A percentile compares a stretch with the other conserved stretches of the same genome.
These are phyloP conservation scores for Parascotia fuliginaria DNA, from an alignment of 2,888 invertebrate species.

Conservation along the genomic window DNA sequence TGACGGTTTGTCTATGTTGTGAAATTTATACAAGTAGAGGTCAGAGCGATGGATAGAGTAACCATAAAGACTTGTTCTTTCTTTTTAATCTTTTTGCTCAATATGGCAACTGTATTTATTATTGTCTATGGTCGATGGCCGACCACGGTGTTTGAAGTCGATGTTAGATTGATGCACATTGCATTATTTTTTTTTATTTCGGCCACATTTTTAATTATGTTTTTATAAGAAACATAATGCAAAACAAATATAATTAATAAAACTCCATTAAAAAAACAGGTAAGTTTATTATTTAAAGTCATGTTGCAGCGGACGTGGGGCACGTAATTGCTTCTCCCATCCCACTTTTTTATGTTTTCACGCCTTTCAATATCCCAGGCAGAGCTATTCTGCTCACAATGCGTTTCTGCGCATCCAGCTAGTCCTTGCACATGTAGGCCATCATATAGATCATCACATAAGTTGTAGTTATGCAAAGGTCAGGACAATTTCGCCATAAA, in stretches of 20 bases:
- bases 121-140: slow-evolving; percentile 62
- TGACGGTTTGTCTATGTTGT: no score
- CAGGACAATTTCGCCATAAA: slow-evolving; percentile 62
- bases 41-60: no score
- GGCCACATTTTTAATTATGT: slow-evolving; percentile 54
- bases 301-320: slow-evolving; percentile 58
- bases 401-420: slow-evolving; percentile 69
- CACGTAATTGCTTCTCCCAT: slow-evolving; percentile 63
- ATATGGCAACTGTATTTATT: slow-evolving; percentile 8
- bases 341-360: slow-evolving; percentile 73
- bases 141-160: slow-evolving; percentile 72
- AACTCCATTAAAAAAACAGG: slow-evolving; percentile 50
- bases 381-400: slow-evolving; percentile 57
- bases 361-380: slow-evolving; percentile 66
- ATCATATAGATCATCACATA: slow-evolving; percentile 35
- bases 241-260: slow-evolving; percentile 52
- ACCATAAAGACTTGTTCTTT: no score
- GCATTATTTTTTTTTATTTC: slow-evolving; percentile 60
- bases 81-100: no score
- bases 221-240: slow-evolving; percentile 51
- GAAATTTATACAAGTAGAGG: no score
- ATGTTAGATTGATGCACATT: slow-evolving; percentile 65
- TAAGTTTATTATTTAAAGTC: slow-evolving; percentile 45
- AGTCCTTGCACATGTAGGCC: slow-evolving; percentile 52
- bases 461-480: slow-evolving; percentile 61